Base-by-base conservation (phyloP, 2,888 invertebrate species). In the Zele albiditarsus region DNA sequence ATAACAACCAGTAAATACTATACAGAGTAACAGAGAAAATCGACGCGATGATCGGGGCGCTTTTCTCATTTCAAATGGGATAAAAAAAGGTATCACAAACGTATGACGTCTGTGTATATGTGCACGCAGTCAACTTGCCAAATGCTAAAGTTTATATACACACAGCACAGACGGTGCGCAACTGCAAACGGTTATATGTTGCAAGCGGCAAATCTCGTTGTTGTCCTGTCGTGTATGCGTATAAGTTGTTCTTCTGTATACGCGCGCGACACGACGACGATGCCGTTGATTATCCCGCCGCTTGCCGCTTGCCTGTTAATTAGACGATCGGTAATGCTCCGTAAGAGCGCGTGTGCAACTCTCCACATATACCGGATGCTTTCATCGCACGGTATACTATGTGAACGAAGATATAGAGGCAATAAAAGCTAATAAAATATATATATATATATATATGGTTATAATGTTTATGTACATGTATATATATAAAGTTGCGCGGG, bases 291-390 rank as follows among this genome's bases (percentile, higher is more conserved):
- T 63, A 63, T 63, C 38, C 20, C 6, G n/a, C 60, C 60, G 16
- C 63, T n/a, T n/a, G n/a, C 28, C 60, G 28, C 14, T 20, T 58
- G 57, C n/a, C 60, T 60, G 60, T 63, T 63, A 63, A 63, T 63
- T 63, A 63, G 63, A 63, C 63, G 63, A 63, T 63, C 63, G 38
- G 53, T 38, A 63, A 63, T 63, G 63, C 28, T 31, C 3, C 38
- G 20, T 20, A 53, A 53, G 10, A 53, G 20, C 20, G 53, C 20
- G 23, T 20, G 20, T 53, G 20, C n/a, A 8, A 23, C 31, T 8
- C 23, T 12, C 6, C 20, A 63, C 60, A 28, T 60, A 10, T 60
- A 28, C 27, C 25, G 60, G 27, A 60, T 60, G 60, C 28, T 60
- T 60, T 60, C 60, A 60, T 60, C 60, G 16, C 16, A 14, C 25